Evolutionary conservation across 2,888 invertebrate species (phyloP).

Genomic region (Leucoptera coffeella): DNA sequence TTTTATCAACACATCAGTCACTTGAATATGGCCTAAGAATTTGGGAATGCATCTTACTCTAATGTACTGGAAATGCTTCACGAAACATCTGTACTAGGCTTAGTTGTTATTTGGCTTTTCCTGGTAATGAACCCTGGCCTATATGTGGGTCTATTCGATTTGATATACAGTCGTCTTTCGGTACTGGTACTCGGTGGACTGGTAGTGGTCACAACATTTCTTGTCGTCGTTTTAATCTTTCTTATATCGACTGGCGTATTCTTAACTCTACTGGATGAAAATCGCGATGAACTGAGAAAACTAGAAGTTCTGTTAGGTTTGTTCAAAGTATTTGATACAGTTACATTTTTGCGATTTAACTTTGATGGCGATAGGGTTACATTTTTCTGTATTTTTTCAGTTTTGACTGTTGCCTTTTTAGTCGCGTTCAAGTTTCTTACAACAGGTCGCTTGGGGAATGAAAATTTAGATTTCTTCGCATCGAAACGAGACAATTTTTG

Average conservation of each 20-base stretch:
- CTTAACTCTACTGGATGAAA: conserved; percentile 25
- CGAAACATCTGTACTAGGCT: too few relatives aligned
- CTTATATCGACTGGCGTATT: conserved; percentile 37
- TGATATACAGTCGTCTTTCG: conserved; percentile 28
- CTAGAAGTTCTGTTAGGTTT: conserved; percentile 26
- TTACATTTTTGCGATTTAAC: conserved; percentile 19
- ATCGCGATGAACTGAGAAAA: conserved; percentile 28
- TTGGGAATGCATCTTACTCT: not conserved
- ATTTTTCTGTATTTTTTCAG: conserved; percentile 2
- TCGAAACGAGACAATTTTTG: conserved; percentile 20
- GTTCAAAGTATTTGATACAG: conserved; percentile 13
- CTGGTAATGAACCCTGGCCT: conserved; percentile 34
- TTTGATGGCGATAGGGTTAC: conserved; percentile 17
- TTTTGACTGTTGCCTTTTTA: conserved; percentile 10
- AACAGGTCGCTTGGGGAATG: conserved; percentile 29
- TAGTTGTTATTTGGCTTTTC: conserved; percentile 21
- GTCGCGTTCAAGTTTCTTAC: conserved; percentile 27
- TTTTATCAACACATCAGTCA: too few relatives aligned
- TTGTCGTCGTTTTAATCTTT: conserved; percentile 17
- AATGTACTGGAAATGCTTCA: too few relatives aligned
- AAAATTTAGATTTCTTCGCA: conserved; percentile 29
- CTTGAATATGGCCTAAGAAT: not conserved
- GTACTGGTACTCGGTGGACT: conserved; percentile 30
- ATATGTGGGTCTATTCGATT: conserved; percentile 28
- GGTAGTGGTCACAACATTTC: conserved; percentile 22